A percentile compares a stretch with the other conserved stretches of the same genome.
Conservation (phyloP, 2,797 vertebrate genomes). For the Alauda arvensis region DNA sequence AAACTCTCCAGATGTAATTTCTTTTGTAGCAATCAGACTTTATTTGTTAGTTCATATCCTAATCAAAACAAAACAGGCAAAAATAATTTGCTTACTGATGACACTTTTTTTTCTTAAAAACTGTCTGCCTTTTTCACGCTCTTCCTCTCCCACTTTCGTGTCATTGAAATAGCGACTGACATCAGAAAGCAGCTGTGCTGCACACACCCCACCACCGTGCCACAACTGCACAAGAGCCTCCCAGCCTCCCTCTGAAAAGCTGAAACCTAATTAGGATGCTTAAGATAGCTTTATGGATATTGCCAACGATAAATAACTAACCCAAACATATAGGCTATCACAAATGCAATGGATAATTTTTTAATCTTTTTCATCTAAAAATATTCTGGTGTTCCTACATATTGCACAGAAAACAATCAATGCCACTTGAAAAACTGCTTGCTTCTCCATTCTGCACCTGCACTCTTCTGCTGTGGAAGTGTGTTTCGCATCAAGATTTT, state of each 20-base stretch:
- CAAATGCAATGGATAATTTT: conserved; percentile 45
- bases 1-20: conserved; percentile 62
- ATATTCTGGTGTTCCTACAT: conserved; percentile 36
- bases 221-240: conserved; percentile 57
- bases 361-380: conserved; percentile 55
- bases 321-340: conserved; percentile 46
- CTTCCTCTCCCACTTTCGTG: conserved; percentile 53
- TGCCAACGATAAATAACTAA: conserved; percentile 27
- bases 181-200: conserved; percentile 66
- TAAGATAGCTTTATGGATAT: conserved; percentile 53
- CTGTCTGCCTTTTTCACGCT: conserved; percentile 47
- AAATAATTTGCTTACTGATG: conserved; percentile 68
- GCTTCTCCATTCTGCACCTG: conserved; percentile 46
- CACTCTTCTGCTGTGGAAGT: conserved; percentile 7
- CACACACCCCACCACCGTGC: not conserved
- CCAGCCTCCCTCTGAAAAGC: conserved; percentile 29
- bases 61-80: conserved; percentile 62
- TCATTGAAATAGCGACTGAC: conserved; percentile 61
- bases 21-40: conserved; percentile 68
- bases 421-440: conserved; percentile 28
- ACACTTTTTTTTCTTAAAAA: conserved; percentile 57
- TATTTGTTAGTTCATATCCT: conserved; percentile 63
- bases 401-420: conserved; percentile 26
- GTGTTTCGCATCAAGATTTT: not conserved
- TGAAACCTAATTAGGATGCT: conserved; percentile 55